Evolutionary conservation across 2,797 vertebrate species (phyloP).

Genomic region (Anniella stebbinsi): DNA sequence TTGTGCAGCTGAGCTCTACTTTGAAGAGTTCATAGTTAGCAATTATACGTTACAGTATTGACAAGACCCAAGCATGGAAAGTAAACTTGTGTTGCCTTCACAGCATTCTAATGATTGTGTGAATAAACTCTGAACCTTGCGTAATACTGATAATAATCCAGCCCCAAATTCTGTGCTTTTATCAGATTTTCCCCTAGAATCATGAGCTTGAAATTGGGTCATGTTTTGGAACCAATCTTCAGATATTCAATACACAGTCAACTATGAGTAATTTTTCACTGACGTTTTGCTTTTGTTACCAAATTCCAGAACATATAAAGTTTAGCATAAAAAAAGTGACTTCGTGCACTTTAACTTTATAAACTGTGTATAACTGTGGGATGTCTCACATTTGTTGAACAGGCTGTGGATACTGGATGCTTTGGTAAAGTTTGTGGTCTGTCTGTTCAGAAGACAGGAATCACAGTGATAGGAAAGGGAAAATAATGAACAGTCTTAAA

Average conservation of each 20-base stretch:
- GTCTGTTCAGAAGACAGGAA: background rate
- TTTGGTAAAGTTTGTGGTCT: background rate
- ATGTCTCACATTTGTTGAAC: constrained; percentile 12
- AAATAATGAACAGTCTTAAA: background rate
- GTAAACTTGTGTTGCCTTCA: background rate
- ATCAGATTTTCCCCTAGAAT: background rate
- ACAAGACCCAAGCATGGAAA: background rate
- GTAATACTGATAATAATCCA: background rate
- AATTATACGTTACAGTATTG: background rate
- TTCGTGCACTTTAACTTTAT: background rate
- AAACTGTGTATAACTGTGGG: background rate
- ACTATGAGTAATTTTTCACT: background rate
- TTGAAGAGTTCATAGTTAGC: background rate
- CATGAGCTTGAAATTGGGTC: background rate
- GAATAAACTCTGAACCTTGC: background rate
- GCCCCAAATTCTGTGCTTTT: background rate
- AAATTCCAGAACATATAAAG: constrained; percentile 9
- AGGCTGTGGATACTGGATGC: constrained; percentile 5
- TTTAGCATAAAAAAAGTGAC: background rate
- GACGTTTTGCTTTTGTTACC: background rate
- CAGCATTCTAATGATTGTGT: background rate
- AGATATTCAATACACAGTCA: background rate
- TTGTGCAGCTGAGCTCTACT: background rate
- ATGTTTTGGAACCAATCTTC: background rate
- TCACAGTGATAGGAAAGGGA: constrained; percentile 6